phyloP scores from a whole-genome alignment of 2,888 invertebrate genomes.

The Limnephilus rhombicus region DNA sequence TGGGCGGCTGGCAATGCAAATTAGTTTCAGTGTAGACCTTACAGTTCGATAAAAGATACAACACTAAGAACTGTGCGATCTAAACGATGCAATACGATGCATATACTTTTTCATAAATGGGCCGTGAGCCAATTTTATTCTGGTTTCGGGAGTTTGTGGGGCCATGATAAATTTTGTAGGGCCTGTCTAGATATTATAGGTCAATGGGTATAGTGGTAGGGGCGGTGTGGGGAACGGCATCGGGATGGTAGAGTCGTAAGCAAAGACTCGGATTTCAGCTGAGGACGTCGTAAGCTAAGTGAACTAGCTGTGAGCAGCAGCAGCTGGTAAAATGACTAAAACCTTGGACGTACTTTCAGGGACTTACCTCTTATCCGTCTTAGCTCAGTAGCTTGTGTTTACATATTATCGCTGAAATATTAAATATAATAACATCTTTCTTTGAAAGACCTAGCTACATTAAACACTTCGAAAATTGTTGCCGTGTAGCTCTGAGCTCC shows the following conservation, averaged over 20 bases:
- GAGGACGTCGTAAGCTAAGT: neutral
- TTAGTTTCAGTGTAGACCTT: too few species aligned
- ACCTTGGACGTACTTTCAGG: neutral
- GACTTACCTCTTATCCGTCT: neutral
- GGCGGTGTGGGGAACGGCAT: neutral
- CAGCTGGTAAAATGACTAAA: neutral
- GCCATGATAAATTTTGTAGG: too few species aligned
- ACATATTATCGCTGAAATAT: neutral
- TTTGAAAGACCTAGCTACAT: neutral
- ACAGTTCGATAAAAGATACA: too few species aligned
- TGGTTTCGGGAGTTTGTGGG: too few species aligned
- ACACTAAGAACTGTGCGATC: too few species aligned
- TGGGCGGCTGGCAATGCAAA: too few species aligned
- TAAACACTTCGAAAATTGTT: neutral
- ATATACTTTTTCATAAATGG: too few species aligned
- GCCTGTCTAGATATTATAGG: too few species aligned
- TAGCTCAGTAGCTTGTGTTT: neutral
- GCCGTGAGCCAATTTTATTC: too few species aligned
- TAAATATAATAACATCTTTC: neutral
- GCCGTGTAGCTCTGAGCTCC: neutral
- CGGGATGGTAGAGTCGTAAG: neutral
- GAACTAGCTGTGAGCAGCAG: neutral
- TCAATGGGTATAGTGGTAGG: neutral
- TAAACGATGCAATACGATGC: too few species aligned
- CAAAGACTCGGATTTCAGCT: neutral